Conservation (phyloP, 2,113 vertebrate genomes). For the Hippotragus niger region DNA sequence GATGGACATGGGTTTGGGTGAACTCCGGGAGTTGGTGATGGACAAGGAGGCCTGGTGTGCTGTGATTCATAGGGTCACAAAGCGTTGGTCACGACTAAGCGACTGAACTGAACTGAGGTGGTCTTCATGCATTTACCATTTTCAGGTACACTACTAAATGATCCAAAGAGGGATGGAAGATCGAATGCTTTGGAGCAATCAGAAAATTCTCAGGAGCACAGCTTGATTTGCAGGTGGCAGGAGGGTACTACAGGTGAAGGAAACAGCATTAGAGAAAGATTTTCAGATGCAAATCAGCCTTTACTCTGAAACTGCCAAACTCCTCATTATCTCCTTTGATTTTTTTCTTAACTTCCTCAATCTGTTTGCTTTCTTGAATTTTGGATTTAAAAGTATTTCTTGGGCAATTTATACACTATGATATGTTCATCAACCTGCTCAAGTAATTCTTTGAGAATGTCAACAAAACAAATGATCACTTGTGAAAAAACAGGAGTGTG, state of each 20-base stretch:
- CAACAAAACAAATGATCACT: neutral
- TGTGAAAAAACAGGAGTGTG: neutral
- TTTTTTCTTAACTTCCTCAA: neutral
- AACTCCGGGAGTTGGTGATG: too few species aligned
- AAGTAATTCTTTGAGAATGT: neutral
- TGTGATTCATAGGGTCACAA: too few species aligned
- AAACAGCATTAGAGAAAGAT: neutral
- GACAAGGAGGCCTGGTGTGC: too few species aligned
- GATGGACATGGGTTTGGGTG: too few species aligned
- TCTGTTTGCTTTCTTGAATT: neutral
- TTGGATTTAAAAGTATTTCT: neutral
- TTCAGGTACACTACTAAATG: neutral
- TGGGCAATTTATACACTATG: neutral
- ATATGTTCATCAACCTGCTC: neutral
- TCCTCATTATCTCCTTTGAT: neutral
- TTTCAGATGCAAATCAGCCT: neutral
- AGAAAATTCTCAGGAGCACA: neutral
- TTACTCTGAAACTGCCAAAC: neutral
- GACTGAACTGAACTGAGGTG: neutral
- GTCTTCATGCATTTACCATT: neutral
- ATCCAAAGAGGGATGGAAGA: neutral
- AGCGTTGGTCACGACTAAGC: too few species aligned
- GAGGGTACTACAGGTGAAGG: neutral
- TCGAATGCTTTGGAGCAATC: neutral
- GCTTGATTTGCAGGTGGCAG: neutral